A percentile compares a stretch with the other conserved stretches of the same genome.
These are phyloP conservation scores for Megaceryle alcyon DNA, from an alignment of 2,797 vertebrate genomes.

Conservation along the genomic window DNA sequence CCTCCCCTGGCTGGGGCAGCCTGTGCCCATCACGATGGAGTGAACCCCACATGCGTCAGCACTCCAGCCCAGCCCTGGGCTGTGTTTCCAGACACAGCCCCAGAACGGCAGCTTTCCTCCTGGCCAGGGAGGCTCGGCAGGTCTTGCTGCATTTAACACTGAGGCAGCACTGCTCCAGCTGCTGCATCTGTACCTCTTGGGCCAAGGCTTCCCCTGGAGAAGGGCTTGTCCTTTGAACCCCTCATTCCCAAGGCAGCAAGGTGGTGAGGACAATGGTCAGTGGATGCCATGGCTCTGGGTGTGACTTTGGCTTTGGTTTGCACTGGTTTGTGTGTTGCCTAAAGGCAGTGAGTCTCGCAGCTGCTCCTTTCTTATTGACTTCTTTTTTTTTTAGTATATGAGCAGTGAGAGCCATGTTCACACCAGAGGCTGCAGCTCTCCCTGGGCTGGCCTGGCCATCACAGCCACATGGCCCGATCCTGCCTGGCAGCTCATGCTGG, in stretches of 20 bases:
- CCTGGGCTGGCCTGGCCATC: background rate
- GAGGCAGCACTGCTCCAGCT: accelerated
- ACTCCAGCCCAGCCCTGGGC: background rate
- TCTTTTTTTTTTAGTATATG: background rate
- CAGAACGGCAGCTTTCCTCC: background rate
- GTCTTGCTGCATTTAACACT: background rate
- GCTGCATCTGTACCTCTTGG: background rate
- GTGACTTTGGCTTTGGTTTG: background rate
- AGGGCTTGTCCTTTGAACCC: background rate
- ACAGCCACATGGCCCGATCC: accelerated
- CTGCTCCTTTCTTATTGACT: background rate
- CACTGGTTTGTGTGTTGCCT: background rate
- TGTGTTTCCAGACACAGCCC: background rate
- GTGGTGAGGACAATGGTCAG: background rate
- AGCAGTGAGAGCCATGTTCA: background rate
- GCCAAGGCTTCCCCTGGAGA: accelerated
- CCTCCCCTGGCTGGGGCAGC: background rate
- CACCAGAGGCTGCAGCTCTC: background rate
- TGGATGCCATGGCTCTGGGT: background rate
- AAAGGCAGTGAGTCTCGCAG: background rate
- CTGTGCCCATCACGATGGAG: accelerated
- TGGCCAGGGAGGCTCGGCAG: background rate
- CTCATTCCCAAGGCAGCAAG: background rate
- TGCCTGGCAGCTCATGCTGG: background rate
- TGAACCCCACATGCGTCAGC: accelerated